phyloP scores from a whole-genome alignment of 2,113 vertebrate genomes.

The Eira barbara region DNA sequence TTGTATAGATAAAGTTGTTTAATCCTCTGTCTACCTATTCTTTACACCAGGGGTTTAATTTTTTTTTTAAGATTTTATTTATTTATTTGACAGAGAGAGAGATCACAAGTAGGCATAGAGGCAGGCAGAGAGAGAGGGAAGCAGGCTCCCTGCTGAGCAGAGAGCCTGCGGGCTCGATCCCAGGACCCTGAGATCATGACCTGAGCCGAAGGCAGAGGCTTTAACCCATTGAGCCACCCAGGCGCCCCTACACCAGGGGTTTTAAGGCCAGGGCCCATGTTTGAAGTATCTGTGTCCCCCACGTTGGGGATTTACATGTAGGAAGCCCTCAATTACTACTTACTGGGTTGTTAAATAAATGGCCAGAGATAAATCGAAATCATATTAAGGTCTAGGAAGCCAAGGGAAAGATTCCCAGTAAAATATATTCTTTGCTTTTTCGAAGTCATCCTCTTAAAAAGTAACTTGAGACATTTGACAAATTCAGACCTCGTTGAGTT shows the following conservation, averaged over 20 bases:
- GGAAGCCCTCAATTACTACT: neutral
- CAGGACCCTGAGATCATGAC: no score
- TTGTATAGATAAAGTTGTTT: neutral
- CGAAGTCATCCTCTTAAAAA: conserved; percentile 13
- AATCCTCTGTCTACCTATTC: neutral
- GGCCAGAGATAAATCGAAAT: conserved; percentile 24
- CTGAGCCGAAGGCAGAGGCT: no score
- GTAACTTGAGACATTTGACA: neutral
- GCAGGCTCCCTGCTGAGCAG: no score
- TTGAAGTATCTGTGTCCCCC: neutral
- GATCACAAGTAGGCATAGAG: no score
- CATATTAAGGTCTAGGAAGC: neutral
- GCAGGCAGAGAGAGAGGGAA: no score
- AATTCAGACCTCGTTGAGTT: neutral
- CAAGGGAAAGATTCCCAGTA: neutral
- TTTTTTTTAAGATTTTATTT: no score
- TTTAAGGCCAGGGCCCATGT: neutral
- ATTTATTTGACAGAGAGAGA: no score
- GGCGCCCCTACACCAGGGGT: no score
- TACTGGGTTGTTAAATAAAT: conserved; percentile 4
- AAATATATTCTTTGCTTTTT: conserved; percentile 23
- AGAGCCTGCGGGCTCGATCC: no score
- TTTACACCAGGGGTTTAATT: neutral
- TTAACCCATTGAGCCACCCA: no score
- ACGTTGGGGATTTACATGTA: neutral